These are phyloP conservation scores for Corythornis madagascariensis DNA, from an alignment of 2,113 vertebrate species.

Conservation along the genomic window DNA sequence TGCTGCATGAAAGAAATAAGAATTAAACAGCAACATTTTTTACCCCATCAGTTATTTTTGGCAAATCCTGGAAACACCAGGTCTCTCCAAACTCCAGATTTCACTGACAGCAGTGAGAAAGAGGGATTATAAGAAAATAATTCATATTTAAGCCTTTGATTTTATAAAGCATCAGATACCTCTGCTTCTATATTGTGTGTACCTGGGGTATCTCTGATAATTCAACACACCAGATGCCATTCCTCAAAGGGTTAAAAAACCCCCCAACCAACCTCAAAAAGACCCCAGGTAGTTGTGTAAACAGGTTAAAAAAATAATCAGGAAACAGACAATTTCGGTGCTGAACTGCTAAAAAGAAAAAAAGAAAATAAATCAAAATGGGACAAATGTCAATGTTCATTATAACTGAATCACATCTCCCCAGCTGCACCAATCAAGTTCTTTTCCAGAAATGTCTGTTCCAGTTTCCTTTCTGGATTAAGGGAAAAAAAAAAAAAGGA, in stretches of 20 bases:
- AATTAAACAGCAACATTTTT: background rate
- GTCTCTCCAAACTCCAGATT: constrained; percentile 40
- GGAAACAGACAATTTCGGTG: background rate
- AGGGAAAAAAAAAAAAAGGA: background rate
- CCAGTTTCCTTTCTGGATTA: constrained; percentile 76
- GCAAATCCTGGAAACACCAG: constrained; percentile 51
- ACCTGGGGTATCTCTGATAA: background rate
- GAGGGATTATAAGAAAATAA: constrained; percentile 35
- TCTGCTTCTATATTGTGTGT: background rate
- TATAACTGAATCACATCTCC: constrained; percentile 57
- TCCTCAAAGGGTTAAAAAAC: background rate
- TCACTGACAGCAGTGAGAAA: constrained; percentile 30
- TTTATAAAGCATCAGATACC: background rate
- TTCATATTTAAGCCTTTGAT: constrained; percentile 43
- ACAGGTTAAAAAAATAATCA: background rate
- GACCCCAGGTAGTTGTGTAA: background rate
- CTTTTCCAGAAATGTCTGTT: constrained; percentile 73
- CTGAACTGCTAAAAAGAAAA: background rate
- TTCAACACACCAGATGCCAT: background rate
- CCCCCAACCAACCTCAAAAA: background rate
- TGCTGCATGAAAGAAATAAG: background rate
- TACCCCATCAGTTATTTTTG: constrained; percentile 57
- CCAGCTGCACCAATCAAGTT: constrained; percentile 63
- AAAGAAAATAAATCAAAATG: background rate
- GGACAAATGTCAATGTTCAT: constrained; percentile 52